These are phyloP conservation scores for Caradrina clavipalpis DNA, from an alignment of 2,888 invertebrate genomes.

Conservation along the genomic window DNA sequence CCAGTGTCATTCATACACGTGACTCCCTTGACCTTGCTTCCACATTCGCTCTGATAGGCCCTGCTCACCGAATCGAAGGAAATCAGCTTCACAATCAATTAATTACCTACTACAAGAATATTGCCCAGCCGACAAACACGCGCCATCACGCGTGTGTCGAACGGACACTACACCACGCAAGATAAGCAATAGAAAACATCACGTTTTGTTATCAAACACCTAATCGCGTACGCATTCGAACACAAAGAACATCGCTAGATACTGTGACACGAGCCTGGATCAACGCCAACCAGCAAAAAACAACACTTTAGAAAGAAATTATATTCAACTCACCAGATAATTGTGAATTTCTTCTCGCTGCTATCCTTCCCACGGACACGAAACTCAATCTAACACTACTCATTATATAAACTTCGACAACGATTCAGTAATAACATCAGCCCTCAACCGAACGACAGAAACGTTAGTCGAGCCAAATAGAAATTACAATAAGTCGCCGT, in stretches of 20 bases:
- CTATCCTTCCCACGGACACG: conserved; percentile 87
- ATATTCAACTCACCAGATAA: conserved; percentile 83
- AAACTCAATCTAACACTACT: conserved; percentile 89
- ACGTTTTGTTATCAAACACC: conserved; percentile 86
- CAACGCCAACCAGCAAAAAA: conserved; percentile 79
- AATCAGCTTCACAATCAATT: conserved; percentile 47
- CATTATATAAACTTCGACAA: conserved; percentile 80
- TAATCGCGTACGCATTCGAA: conserved; percentile 67
- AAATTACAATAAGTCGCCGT: conserved; percentile 76
- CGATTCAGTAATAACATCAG: conserved; percentile 83
- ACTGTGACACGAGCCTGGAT: conserved; percentile 81
- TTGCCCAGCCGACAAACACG: conserved; percentile 42
- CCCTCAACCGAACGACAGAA: conserved; percentile 77
- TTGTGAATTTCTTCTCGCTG: conserved; percentile 87
- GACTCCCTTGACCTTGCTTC: conserved; percentile 66
- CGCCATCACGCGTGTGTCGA: conserved; percentile 57
- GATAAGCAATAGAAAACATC: conserved; percentile 69
- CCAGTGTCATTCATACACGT: conserved; percentile 55
- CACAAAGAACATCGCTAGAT: conserved; percentile 63
- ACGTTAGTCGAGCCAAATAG: conserved; percentile 72
- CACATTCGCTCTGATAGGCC: conserved; percentile 53
- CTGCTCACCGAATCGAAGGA: conserved; percentile 40
- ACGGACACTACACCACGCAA: conserved; percentile 46
- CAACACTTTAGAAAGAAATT: conserved; percentile 69
- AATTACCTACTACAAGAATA: conserved; percentile 39